Percentiles rank a stretch among this genome's conserved stretches.
Evolutionary conservation across 37 sponge, comb jelly and placozoan genomes (phyloP).

Genomic region (Trichoplax adhaerens): DNA sequence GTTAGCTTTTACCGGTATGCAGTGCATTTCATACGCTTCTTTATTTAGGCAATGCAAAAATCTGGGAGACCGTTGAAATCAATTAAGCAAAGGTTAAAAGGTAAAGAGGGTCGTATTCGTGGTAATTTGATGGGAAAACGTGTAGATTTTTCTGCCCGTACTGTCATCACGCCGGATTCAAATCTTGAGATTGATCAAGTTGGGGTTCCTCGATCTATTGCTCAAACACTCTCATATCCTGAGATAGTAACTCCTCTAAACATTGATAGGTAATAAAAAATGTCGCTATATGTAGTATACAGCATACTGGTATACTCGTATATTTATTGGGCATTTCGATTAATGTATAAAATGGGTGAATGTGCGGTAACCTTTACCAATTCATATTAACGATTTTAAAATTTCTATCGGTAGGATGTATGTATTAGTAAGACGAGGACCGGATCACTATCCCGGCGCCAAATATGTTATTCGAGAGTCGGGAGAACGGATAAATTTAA

Average conservation of each 20-base stretch:
- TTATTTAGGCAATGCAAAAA: constrained; percentile 68
- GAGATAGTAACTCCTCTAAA: constrained; percentile 97
- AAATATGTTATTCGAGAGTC: constrained; percentile 98
- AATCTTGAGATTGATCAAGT: constrained; percentile 93
- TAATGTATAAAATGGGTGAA: constrained; percentile 4
- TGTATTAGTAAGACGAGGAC: constrained; percentile 67
- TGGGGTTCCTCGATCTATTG: constrained; percentile 89
- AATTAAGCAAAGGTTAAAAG: constrained; percentile 86
- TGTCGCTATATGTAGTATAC: neutral
- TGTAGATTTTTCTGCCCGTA: constrained; percentile 98
- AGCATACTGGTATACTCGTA: neutral
- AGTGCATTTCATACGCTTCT: constrained; percentile 2
- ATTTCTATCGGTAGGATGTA: constrained; percentile 44
- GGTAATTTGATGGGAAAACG: constrained; percentile 99
- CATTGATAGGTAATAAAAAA: constrained; percentile 59
- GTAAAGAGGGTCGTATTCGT: constrained; percentile 94
- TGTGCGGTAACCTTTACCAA: neutral
- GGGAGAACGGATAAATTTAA: constrained; percentile 89
- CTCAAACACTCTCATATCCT: constrained; percentile 94
- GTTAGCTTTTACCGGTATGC: too few species aligned
- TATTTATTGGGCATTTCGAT: neutral
- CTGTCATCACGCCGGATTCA: constrained; percentile 96
- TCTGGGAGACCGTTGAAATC: constrained; percentile 92
- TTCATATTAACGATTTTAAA: neutral
- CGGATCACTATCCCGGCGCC: constrained; percentile 95